Evolutionary conservation across 2,797 vertebrate species (phyloP).

Genomic region (Gastrophryne carolinensis): DNA sequence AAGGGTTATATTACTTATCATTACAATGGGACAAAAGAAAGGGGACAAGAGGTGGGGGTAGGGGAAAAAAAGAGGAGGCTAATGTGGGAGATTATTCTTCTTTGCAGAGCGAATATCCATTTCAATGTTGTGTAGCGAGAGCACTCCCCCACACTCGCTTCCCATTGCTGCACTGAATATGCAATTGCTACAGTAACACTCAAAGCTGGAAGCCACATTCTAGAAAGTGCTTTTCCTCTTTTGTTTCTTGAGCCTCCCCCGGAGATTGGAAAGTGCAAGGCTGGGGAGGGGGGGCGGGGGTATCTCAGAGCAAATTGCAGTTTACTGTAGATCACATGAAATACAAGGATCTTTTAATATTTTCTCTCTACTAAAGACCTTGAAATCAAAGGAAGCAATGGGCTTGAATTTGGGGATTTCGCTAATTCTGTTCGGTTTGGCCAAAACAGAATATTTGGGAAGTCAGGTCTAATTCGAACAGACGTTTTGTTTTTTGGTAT

Average conservation of each 20-base stretch:
- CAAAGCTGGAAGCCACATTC: not conserved
- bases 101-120: conserved; percentile 30
- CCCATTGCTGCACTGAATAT: conserved; percentile 9
- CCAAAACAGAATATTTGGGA: too few relatives aligned
- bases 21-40: too few relatives aligned
- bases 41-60: too few relatives aligned
- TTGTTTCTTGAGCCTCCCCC: conserved; percentile 27
- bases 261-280: conserved; percentile 30
- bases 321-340: conserved; percentile 37
- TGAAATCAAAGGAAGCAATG: too few relatives aligned
- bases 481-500: too few relatives aligned
- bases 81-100: conserved; percentile 15
- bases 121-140: not conserved
- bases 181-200: conserved; percentile 31
- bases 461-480: too few relatives aligned
- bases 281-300: conserved; percentile 34
- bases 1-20: too few relatives aligned
- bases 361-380: not conserved
- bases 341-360: conserved; percentile 23
- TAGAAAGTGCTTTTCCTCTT: not conserved
- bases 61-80: too few relatives aligned
- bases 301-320: conserved; percentile 32
- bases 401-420: too few relatives aligned
- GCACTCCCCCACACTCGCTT: conserved; percentile 45
- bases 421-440: too few relatives aligned